Evolutionary conservation across 1,140 invertebrate species (phyloP).

Genomic region (Rhagoletis zephyria): DNA sequence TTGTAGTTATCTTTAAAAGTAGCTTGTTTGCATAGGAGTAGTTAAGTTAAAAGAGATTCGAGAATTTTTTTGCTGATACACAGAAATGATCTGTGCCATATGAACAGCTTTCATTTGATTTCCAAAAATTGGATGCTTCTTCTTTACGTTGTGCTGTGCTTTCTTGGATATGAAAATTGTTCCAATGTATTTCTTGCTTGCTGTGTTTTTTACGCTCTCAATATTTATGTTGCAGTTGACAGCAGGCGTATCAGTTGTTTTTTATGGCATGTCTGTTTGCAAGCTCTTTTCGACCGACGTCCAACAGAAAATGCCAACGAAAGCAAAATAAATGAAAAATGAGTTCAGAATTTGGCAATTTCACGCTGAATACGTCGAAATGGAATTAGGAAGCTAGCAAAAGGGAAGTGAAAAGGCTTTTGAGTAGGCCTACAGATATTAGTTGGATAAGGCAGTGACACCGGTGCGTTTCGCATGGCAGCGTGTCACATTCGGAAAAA

Average conservation of each 20-base stretch:
- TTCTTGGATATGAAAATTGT: neutral
- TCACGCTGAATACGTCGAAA: constrained; percentile 11
- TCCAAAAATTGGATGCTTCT: neutral
- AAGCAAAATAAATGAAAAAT: constrained; percentile 14
- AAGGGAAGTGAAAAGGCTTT: neutral
- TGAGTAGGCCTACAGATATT: neutral
- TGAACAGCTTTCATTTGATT: neutral
- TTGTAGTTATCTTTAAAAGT: neutral
- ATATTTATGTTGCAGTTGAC: constrained; percentile 54
- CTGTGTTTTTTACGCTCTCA: neutral
- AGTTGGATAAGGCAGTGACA: no score
- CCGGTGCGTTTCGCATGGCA: no score
- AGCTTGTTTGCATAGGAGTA: neutral
- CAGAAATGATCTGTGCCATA: neutral
- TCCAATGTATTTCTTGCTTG: constrained; percentile 3
- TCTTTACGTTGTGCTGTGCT: neutral
- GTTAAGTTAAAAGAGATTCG: neutral
- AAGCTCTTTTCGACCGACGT: neutral
- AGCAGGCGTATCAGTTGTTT: constrained; percentile 6
- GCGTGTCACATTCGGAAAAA: neutral
- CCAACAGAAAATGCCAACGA: neutral
- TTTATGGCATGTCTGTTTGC: constrained; percentile 54
- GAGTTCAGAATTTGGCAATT: neutral
- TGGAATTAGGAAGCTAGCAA: neutral
- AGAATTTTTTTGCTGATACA: neutral